A percentile compares a stretch with the other conserved stretches of the same genome.
Conservation (phyloP, 2,797 vertebrate genomes). For the Discoglossus pictus region DNA sequence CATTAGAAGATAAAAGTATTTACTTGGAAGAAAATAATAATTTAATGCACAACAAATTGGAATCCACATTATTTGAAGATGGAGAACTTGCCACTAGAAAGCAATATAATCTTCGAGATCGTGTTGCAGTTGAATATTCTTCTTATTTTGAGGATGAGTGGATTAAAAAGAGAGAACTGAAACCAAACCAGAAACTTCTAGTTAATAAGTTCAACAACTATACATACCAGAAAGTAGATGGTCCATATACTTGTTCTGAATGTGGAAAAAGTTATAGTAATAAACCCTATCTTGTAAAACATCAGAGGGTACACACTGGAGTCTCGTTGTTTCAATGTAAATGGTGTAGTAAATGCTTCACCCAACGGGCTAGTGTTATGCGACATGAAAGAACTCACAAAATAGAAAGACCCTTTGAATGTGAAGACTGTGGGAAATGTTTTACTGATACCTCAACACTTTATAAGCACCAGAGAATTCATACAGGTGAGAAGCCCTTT, state of each 20-base stretch:
- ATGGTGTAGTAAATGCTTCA: conserved; percentile 40
- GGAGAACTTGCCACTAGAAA: neutral
- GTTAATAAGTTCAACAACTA: neutral
- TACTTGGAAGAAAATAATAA: neutral
- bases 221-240: neutral
- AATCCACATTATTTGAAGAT: neutral
- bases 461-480: conserved; percentile 41
- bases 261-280: conserved; percentile 46
- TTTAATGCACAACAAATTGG: neutral
- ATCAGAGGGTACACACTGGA: conserved; percentile 34
- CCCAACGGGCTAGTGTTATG: conserved; percentile 9
- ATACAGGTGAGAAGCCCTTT: conserved; percentile 31
- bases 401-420: conserved; percentile 7
- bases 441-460: conserved; percentile 27
- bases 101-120: conserved; percentile 31
- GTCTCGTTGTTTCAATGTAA: conserved; percentile 20
- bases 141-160: conserved; percentile 14
- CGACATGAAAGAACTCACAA: conserved; percentile 25
- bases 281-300: conserved; percentile 32
- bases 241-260: conserved; percentile 32
- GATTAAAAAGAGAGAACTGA: conserved; percentile 4
- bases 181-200: conserved; percentile 9
- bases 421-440: conserved; percentile 27
- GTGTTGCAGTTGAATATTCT: conserved; percentile 16
- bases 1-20: conserved; percentile 10